phyloP scores from a whole-genome alignment of 2,113 vertebrate species.

The Fulica atra region DNA sequence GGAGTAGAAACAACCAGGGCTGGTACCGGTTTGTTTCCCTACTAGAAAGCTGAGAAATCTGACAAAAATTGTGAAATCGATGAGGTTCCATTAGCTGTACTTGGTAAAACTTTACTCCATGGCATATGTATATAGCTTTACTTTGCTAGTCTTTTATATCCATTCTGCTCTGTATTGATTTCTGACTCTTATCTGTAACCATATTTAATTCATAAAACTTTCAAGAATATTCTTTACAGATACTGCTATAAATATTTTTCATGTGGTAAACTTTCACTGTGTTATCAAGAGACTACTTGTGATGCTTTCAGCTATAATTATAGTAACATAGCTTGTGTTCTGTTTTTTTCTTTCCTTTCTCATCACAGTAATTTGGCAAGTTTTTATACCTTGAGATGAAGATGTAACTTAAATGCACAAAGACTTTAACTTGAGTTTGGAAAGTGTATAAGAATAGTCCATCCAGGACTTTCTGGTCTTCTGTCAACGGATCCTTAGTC shows the following conservation, averaged over 20 bases:
- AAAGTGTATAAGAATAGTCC: neutral
- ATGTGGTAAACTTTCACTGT: neutral
- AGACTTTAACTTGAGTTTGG: neutral
- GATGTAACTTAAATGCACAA: neutral
- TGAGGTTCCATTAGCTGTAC: neutral
- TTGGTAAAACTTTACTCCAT: neutral
- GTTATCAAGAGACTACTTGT: neutral
- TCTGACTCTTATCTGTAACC: neutral
- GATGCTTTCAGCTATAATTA: neutral
- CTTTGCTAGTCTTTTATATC: neutral
- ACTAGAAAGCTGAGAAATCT: neutral
- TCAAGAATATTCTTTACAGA: neutral
- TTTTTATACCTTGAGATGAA: neutral
- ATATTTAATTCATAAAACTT: neutral
- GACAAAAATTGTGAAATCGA: neutral
- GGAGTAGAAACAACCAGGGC: neutral
- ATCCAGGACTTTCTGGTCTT: neutral
- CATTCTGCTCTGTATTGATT: neutral
- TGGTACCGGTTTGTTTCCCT: neutral
- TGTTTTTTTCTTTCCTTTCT: neutral
- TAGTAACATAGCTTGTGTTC: neutral
- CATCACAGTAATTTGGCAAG: neutral
- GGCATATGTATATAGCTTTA: neutral
- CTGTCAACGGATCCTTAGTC: neutral
- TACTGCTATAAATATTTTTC: neutral